Evolutionary conservation across 2,888 invertebrate species (phyloP).

Genomic region (Lithophane socia): DNA sequence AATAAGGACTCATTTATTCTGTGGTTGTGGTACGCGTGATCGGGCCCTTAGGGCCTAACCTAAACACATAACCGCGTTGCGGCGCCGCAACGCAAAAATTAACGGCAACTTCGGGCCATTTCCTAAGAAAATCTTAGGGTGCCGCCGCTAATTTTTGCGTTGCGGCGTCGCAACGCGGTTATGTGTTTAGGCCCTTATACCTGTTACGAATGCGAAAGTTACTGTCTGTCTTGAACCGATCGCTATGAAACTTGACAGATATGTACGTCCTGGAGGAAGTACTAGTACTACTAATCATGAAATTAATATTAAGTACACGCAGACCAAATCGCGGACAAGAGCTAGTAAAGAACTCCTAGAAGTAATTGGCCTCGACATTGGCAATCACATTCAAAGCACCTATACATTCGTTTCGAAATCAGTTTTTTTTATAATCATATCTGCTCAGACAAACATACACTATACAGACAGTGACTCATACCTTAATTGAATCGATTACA

Average conservation of each 20-base stretch:
- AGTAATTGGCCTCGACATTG: conserved; percentile 60
- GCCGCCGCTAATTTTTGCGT: no score
- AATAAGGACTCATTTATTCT: no score
- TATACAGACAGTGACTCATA: conserved; percentile 50
- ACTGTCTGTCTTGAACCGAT: background rate
- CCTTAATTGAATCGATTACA: conserved; percentile 38
- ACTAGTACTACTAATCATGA: background rate
- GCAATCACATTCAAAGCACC: conserved; percentile 49
- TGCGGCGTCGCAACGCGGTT: no score
- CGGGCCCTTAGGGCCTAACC: no score
- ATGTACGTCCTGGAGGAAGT: no score
- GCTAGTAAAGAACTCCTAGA: conserved; percentile 20
- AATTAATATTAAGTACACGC: background rate
- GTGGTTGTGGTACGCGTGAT: background rate
- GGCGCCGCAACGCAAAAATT: no score
- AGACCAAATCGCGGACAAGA: background rate
- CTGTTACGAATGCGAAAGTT: background rate
- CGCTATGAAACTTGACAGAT: background rate
- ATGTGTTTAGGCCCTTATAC: background rate
- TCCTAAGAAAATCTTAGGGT: no score
- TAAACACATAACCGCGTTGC: no score
- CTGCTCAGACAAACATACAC: conserved; percentile 21
- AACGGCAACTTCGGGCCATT: no score
- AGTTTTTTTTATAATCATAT: conserved; percentile 40
- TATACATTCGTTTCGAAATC: conserved; percentile 38